Evolutionary conservation across 2,888 invertebrate genomes (phyloP), one percentile per base, ranked within the genome.

Genomic region (Apeira syringaria): DNA sequence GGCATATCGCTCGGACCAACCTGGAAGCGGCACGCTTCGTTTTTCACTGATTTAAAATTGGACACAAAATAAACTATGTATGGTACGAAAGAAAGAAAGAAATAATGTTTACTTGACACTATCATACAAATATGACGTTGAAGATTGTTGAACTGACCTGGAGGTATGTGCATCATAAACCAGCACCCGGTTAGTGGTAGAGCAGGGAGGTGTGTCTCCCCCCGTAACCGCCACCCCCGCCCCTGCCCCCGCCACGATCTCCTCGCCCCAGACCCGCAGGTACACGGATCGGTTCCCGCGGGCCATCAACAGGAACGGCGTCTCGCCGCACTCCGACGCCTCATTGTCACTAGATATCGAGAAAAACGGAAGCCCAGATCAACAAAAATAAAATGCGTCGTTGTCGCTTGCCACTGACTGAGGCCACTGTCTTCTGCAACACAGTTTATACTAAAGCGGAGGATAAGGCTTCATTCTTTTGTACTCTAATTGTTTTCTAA

Each of bases 221-320:
- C 79, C 59, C 92, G n/a, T n/a, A n/a, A n/a, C n/a, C 92, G 46
- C 91, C 49, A 80, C 56, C 92, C 92, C 92, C 92, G 46, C 91
- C 47, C 92, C 92, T 94, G 9, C 92, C 79, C 58, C 92, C 92
- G 80, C 57, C 92, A 92, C 92, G 46, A 96, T 72, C 65, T 95
- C 94, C 55, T 93, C 93, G 29, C 96, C 96, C 96, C 96, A 96
- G 27, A 96, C 95, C 54, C 96, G 91, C 43, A 97, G 87, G 73
- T 95, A 96, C 41, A 97, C 91, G 25, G 96, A 96, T 33, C 94
- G 92, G 70, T 96, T 96, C 50, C 94, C 92, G 48, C 94, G 92
- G 1, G 96, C 95, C 69, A 94, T 94, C 39, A 96, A 91, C 51
- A 96, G 86, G 94, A 96, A 96, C 2, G 96, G 95, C 42, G 94